Percentiles rank a stretch among this genome's conserved stretches.
Evolutionary conservation across 2,797 vertebrate species (phyloP).

Genomic region (Alca torda): DNA sequence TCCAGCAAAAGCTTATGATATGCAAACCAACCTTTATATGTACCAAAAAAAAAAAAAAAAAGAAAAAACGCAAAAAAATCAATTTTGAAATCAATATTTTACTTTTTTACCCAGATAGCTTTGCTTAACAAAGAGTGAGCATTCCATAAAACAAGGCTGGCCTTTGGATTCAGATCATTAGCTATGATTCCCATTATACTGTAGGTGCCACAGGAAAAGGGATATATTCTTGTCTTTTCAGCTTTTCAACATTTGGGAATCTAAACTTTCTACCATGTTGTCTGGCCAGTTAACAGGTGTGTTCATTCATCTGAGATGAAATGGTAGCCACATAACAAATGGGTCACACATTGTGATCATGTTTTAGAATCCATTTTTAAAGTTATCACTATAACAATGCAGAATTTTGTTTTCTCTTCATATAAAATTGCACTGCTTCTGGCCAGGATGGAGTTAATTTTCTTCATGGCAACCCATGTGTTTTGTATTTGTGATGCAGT

Average conservation of each 20-base stretch:
- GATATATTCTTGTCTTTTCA: slow-evolving; percentile 69
- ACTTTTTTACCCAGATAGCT: slow-evolving; percentile 69
- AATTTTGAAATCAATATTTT: slow-evolving; percentile 75
- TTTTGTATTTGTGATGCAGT: not conserved
- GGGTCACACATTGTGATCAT: not conserved
- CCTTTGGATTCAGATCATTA: slow-evolving; percentile 77
- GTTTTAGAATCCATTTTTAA: not conserved
- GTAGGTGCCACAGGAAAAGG: slow-evolving; percentile 57
- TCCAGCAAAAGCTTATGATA: slow-evolving; percentile 65
- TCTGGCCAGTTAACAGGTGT: not conserved
- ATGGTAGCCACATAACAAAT: not conserved
- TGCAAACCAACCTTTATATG: slow-evolving; percentile 60
- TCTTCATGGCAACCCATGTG: not conserved
- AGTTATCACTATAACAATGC: not conserved
- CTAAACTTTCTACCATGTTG: not conserved
- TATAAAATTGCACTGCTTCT: not conserved
- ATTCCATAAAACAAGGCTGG: slow-evolving; percentile 72
- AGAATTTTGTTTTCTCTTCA: not conserved
- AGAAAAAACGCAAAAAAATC: slow-evolving; percentile 27
- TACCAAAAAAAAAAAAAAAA: slow-evolving; percentile 42
- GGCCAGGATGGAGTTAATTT: not conserved
- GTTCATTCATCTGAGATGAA: not conserved
- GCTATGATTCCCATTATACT: slow-evolving; percentile 66
- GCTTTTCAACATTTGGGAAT: slow-evolving; percentile 49
- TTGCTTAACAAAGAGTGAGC: slow-evolving; percentile 76